Base-by-base conservation (phyloP, 1,140 invertebrate genomes). In the Microplitis mediator region DNA sequence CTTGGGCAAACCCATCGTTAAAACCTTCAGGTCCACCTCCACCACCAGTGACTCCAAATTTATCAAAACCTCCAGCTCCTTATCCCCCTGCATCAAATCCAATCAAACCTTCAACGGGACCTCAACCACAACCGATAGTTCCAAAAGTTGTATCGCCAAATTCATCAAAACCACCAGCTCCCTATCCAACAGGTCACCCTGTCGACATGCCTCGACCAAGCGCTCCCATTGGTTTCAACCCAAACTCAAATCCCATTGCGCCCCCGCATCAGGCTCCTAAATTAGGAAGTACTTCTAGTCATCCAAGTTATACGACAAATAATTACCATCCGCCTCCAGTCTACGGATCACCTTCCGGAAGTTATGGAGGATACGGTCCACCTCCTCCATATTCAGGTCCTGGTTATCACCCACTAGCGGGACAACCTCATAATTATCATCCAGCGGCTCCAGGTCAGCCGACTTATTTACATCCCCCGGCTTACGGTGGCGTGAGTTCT, bases 381-480 rank as follows among this genome's bases (percentile, higher is more conserved):
- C 70, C 70, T 2, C 60, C 64, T 52, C 70, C 64, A 31, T 72
- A 72, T 32, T 56, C 64, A 14, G 34, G 31, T 58, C 62, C 62
- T 54, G 5, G 4, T 58, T 75, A 75, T 11, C 23, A 65, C 62
- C 9, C 75, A 35, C n/a, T 65, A 39, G 73, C 74, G 63, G 72
- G 68, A 31, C 45, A 74, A 45, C 80, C 78, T 68, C 79, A 80
- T 62, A 9, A 79, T 11, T 75, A 78, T 11, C 82, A 82, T 65
- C 81, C 81, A 32, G 77, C 39, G 3, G 4, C 14, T 31, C 9
- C 81, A 14, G 56, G 63, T 11, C 77, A 81, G 16, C 79, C 80
- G 13, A 39, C 65, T 8, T 74, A 74, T 31, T 61, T 56, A 3
- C 68, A 69, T 36, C 62, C 69, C 3, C 73, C 68, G 3, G 62